Conservation (phyloP, 2,888 invertebrate species). For the Strigamia maritima region DNA sequence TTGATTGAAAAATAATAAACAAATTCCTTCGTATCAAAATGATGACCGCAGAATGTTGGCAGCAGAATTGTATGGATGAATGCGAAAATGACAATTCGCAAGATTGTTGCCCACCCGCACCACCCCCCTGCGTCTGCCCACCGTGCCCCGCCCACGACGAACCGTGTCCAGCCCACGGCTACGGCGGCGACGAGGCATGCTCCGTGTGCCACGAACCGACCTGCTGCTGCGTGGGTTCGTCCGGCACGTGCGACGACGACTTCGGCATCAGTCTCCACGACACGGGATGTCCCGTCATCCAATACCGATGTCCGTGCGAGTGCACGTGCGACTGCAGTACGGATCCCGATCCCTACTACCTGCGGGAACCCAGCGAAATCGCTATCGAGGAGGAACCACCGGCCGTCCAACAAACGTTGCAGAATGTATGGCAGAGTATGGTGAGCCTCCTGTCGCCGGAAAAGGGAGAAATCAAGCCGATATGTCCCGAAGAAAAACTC, state of each 20-base stretch:
- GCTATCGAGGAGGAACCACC: neutral
- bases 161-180: neutral
- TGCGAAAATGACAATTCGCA: neutral
- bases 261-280: neutral
- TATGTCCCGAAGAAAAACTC: neutral
- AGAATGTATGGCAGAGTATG: neutral
- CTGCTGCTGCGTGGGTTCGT: neutral
- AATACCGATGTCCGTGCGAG: neutral
- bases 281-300: neutral
- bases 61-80: neutral
- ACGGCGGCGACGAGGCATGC: constrained; percentile 14
- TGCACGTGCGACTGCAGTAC: neutral
- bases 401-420: neutral
- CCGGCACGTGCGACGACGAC: constrained; percentile 6
- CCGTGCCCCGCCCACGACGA: neutral
- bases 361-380: neutral
- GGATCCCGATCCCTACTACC: neutral
- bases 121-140: neutral
- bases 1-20: too few relatives aligned
- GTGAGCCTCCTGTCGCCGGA: neutral
- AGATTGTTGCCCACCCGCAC: neutral
- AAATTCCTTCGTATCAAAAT: neutral
- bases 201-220: constrained; percentile 1
- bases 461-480: neutral
- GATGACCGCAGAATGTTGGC: constrained; percentile 18